Evolutionary conservation across 2,888 invertebrate species (phyloP), one percentile per base, ranked within the genome.

Genomic region (Plemyria rubiginata): DNA sequence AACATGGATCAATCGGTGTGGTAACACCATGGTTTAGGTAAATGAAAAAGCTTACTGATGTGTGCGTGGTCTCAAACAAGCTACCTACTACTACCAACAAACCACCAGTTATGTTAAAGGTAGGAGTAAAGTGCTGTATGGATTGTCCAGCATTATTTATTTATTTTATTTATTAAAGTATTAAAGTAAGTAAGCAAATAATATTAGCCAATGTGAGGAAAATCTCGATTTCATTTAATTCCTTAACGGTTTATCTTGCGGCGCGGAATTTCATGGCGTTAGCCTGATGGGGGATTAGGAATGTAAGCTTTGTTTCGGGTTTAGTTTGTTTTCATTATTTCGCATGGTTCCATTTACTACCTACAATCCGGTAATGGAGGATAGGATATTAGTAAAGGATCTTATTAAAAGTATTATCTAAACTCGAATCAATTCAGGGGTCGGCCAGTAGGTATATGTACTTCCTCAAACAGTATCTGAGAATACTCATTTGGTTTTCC

Each of bases 271-370:
- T 67, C 36, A 66, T 62, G 66, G 54, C 55, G 48, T 64, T 70
- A 65, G 45, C 55, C 61, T 74, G 65, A 76, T 71, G 65, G 60
- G n/a, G 72, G 60, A 57, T 74, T 60, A 70, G 68, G 68, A 76
- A 74, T 72, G 59, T 67, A 52, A 65, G 68, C 68, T 66, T 75
- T 68, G 62, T 57, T 57, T 59, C 32, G 51, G 54, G 51, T 55
- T 46, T 55, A 52, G 54, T 55, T 50, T 59, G 46, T 59, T 59
- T 63, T 59, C 48, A 60, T 64, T 60, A 59, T 59, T 59, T 59
- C 55, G 52, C 50, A 59, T 54, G 54, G 59, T 63, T 52, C 54
- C 55, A 52, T 55, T 54, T 59, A 51, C 59, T 63, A 48, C 45
- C 59, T 59, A 43, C 45, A 55, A 55, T 48, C 51, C 54, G 45